Base-by-base conservation (phyloP, 2,797 vertebrate genomes). In the Anabacerthia variegaticeps region DNA sequence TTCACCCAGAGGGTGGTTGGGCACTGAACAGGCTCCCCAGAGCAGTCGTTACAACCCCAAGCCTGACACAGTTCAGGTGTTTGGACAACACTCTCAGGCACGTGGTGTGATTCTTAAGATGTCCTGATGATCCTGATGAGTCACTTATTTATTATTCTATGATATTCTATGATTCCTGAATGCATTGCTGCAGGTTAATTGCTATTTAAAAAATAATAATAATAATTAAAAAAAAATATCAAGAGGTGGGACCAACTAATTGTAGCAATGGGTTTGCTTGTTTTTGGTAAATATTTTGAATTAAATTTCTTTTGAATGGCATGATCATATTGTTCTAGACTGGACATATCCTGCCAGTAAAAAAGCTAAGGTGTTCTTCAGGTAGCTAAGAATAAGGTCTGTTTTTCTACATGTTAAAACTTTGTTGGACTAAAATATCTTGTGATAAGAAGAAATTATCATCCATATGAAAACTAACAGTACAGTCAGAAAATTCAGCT, bases 181-280 rank as follows among this genome's bases (percentile, higher is more conserved):
- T 27, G 17, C 3, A 32, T 58, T 55, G 4, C 10, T 83, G 12
- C 2, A 79, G 66, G 13, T 43, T 44, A 67, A 51, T 39, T 41
- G 6, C 5, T 6, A 10, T 30, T 48, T 7, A 23, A 48, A 46
- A 39, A 41, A 2, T 39, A 39, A 41, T 41, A 39, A 39, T 39
- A 41, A 32, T 30, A 54, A 30, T 9, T 46, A 24, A 48, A 26
- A 37, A 37, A 37, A 23, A 17, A 34, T 11, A 16, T 44, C 20
- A 51, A 27, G 49, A 17, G 28, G 7, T 26, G 9, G 2, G 1
- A 10, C 2, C 2, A 55, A 34, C 4, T 39, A 41, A 14, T 26
- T 34, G 7, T 37, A 41, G 4, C 11, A 37, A 51, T 20, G 1
- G 0, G 0, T 8, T 30, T 61, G 8, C 7, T 62, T 58, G 54